Base-by-base conservation (phyloP, 2,113 vertebrate species). In the Fulmarus glacialis region DNA sequence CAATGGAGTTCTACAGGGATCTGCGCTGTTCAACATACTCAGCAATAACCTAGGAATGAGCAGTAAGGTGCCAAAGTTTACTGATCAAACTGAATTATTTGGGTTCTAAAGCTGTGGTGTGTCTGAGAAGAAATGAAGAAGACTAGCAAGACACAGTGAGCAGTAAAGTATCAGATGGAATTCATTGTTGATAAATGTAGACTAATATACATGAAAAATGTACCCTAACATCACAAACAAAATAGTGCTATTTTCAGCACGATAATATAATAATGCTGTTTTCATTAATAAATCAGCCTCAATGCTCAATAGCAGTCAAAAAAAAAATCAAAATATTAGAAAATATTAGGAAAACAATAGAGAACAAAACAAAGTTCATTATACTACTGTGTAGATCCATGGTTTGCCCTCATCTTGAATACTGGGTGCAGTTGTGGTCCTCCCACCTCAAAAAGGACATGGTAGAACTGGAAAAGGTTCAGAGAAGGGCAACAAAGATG, bases 371-470 rank as follows among this genome's bases (percentile, higher is more conserved):
- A 94, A 95, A 96, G 89, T 84, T 97, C 87, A 79, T 97, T 95
- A 97, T 97, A 97, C 97, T 97, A 97, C 96, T 97, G 94, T 97
- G 95, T 72, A 93, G 94, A 96, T 97, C 96, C 96, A 97, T 75
- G 93, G 93, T 97, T 97, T 97, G 97, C 96, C 95, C 96, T 97
- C 96, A 97, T 97, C 97, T 97, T 97, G 96, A 97, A 93, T 90
- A 97, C 89, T 82, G 97, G 91, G 84, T 75, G 97, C 95, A 97
- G 96, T 96, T 97, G 84, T 87, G 91, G 96, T 97, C 95, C 66
- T 97, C 73, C 87, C 96, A 97, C 94, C 94, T 97, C 97, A 96
- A 85, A 97, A 93, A 91, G 91, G 87, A 95, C 95, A 96, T 93
- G 96, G 96, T 68, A 97, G 91, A 97, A 97, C 97, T 97, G 97